Conservation (phyloP, 2,113 vertebrate genomes). For the Albula glossodonta region DNA sequence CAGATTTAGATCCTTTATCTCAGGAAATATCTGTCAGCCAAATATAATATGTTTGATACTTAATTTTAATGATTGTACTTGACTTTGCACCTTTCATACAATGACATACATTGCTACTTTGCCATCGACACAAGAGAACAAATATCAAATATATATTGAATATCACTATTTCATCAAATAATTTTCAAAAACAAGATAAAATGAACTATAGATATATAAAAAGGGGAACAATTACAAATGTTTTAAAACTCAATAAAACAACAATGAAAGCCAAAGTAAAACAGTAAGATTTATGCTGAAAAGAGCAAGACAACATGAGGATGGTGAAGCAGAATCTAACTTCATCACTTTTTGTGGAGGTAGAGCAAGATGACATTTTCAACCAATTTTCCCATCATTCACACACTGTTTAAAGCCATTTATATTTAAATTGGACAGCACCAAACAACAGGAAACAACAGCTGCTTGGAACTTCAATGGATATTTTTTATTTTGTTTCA, state of each 20-base stretch:
- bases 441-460: neutral
- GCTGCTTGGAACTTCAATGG: neutral
- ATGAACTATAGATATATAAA: no score
- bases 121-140: no score
- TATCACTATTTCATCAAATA: no score
- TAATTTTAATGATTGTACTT: neutral
- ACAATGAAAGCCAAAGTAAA: no score
- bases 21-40: neutral
- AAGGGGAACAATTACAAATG: no score
- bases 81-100: no score
- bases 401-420: neutral
- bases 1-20: neutral
- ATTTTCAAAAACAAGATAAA: no score
- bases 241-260: no score
- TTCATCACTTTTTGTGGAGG: neutral
- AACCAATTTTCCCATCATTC: neutral
- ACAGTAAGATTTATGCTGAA: neutral
- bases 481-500: neutral
- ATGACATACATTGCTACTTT: no score
- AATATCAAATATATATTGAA: no score
- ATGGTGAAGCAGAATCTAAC: no score
- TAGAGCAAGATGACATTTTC: neutral
- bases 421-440: neutral
- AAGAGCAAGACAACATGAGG: no score
- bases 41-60: neutral